Evolutionary conservation across 2,888 invertebrate genomes (phyloP), one percentile per base, ranked within the genome.

Genomic region (Tinea semifulvella): DNA sequence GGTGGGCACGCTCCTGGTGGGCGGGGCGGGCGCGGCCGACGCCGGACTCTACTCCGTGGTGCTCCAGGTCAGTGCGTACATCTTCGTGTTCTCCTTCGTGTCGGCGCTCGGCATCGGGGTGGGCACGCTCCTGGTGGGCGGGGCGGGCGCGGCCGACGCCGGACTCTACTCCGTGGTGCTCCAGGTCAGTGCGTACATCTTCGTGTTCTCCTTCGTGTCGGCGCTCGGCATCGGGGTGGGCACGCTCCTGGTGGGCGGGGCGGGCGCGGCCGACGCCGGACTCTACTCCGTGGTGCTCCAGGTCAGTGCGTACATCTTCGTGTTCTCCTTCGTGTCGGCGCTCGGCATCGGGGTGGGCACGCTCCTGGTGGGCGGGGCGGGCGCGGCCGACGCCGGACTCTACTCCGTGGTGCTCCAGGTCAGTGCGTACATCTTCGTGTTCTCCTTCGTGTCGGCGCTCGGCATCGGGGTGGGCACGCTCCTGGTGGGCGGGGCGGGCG

Each of bases 141-240:
- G 82, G 17, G 76, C 82, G 1, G 82, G 83, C 1, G 82, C 84
- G 0, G 79, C 84, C 0, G 84, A 84, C 1, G 77, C 84, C 1
- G 86, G 84, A n/a, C 64, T 89, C 1, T 80, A 85, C n/a, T 87
- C 88, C 1, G 87, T 88, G 20, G 71, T 89, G 14, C 61, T 86
- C 45, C 91, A 96, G 85, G 95, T 94, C 11, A 67, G 93, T 42
- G 92, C n/a, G n/a, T 92, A 92, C 65, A 85, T 92, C 31, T 84
- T 89, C 53, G 88, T 88, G 0, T 93, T 91, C 63, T 90, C 92
- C 1, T 83, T 91, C 43, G 90, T 92, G 26, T 92, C 91, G 27
- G 92, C 92, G 0, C 60, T 92, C 47, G 93, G 92, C 10, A 90
- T 91, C 44, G 91, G 88, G 0, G 82, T 91, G 35, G 91, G 90